phyloP scores from a whole-genome alignment of 2,888 invertebrate species.

The Bombylius discolor region DNA sequence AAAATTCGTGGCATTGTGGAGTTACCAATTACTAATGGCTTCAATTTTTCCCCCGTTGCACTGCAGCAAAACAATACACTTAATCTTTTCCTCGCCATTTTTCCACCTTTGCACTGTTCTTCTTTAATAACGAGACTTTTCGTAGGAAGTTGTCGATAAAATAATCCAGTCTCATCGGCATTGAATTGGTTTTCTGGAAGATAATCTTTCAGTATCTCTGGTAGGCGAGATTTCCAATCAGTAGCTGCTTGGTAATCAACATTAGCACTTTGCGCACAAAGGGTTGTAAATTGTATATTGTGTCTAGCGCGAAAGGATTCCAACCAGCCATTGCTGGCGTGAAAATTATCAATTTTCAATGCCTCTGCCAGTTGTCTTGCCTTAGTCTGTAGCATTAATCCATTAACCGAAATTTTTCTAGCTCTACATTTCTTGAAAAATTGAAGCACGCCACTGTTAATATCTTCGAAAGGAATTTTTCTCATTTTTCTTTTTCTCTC shows the following conservation, averaged over 20 bases:
- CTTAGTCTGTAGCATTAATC: conserved; percentile 1
- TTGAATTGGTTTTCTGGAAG: background rate
- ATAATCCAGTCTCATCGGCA: conserved; percentile 21
- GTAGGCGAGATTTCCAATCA: background rate
- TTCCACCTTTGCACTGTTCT: conserved; percentile 21
- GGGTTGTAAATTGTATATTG: background rate
- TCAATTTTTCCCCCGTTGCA: conserved; percentile 24
- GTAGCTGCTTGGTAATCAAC: background rate
- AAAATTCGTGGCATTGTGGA: conserved; percentile 19
- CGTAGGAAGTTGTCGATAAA: conserved; percentile 19
- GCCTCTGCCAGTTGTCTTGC: conserved; percentile 2
- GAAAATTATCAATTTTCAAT: background rate
- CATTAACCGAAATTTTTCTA: background rate
- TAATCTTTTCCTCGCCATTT: conserved; percentile 20
- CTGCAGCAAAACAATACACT: conserved; percentile 24
- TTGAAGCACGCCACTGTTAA: background rate
- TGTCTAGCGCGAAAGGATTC: background rate
- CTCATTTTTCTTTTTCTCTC: background rate
- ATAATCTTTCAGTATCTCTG: background rate
- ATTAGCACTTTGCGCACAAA: too few species aligned
- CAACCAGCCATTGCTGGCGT: conserved; percentile 3
- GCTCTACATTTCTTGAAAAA: background rate
- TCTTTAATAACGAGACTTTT: conserved; percentile 20
- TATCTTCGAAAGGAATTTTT: background rate
- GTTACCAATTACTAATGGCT: conserved; percentile 23